A percentile compares a stretch with the other conserved stretches of the same genome.
Conservation (phyloP, 2,797 vertebrate genomes). For the Oreortyx pictus region DNA sequence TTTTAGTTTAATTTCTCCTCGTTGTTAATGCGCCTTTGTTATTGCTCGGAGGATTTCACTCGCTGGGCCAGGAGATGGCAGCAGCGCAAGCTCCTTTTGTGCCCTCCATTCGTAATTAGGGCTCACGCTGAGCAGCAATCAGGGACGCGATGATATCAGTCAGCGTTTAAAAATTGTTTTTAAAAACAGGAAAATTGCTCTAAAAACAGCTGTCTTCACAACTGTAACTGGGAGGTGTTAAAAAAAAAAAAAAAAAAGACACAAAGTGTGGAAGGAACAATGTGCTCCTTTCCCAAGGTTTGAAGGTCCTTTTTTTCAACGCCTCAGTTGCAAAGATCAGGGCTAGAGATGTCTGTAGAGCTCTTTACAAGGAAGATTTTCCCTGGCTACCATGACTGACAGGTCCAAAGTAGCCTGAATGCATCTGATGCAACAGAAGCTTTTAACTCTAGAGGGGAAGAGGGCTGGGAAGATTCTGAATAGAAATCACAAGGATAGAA, state of each 20-base stretch:
- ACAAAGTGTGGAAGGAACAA: not conserved
- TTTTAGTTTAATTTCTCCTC: conserved; percentile 38
- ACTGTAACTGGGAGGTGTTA: not conserved
- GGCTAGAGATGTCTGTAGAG: not conserved
- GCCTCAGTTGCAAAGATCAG: not conserved
- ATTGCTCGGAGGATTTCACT: conserved; percentile 1
- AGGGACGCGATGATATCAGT: not conserved
- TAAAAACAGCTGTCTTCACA: not conserved
- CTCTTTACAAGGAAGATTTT: not conserved
- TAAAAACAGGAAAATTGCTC: not conserved
- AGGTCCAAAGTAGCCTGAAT: not conserved
- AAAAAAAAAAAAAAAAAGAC: not conserved
- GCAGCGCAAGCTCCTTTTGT: conserved; percentile 20
- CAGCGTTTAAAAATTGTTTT: not conserved
- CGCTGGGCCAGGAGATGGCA: conserved; percentile 67
- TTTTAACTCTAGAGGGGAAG: not conserved
- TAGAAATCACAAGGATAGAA: not conserved
- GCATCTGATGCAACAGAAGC: fast-evolving
- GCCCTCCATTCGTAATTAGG: not conserved
- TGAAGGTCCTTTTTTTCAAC: not conserved
- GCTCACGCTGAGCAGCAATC: not conserved
- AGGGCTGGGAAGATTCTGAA: not conserved
- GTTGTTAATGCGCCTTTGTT: conserved; percentile 33
- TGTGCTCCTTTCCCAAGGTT: not conserved
- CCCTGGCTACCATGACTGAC: not conserved